These are phyloP conservation scores for Ophion ellenae DNA, from an alignment of 2,888 invertebrate genomes.

Conservation along the genomic window DNA sequence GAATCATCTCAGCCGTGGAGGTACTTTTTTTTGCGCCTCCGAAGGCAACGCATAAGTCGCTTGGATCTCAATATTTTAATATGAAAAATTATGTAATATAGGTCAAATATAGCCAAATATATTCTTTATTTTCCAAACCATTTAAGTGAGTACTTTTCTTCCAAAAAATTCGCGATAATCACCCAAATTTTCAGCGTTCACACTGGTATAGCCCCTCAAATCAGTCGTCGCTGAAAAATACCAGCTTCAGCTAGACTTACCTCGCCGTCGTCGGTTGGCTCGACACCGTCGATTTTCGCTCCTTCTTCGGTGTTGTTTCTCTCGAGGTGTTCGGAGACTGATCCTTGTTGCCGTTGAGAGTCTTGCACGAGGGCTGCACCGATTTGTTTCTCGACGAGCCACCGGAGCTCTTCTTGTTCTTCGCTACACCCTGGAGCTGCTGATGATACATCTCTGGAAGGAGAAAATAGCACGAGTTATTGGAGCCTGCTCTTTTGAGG, in stretches of 20 bases:
- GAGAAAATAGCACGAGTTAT: background rate
- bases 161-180: too few relatives aligned
- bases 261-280: conserved; percentile 75
- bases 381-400: conserved; percentile 79
- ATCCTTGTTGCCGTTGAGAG: conserved; percentile 84
- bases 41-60: too few relatives aligned
- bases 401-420: conserved; percentile 84
- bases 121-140: too few relatives aligned
- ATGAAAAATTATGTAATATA: too few relatives aligned
- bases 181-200: too few relatives aligned
- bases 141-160: too few relatives aligned
- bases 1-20: too few relatives aligned
- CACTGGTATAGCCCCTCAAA: too few relatives aligned
- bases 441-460: conserved; percentile 87
- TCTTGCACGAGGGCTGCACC: conserved; percentile 74
- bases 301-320: conserved; percentile 81
- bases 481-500: background rate
- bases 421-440: conserved; percentile 87
- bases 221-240: too few relatives aligned
- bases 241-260: conserved; percentile 59
- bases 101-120: too few relatives aligned
- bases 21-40: too few relatives aligned
- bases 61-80: too few relatives aligned
- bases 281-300: conserved; percentile 73
- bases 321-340: conserved; percentile 84